Conservation (phyloP, 1,140 invertebrate species). For the Aphidius ervi region DNA sequence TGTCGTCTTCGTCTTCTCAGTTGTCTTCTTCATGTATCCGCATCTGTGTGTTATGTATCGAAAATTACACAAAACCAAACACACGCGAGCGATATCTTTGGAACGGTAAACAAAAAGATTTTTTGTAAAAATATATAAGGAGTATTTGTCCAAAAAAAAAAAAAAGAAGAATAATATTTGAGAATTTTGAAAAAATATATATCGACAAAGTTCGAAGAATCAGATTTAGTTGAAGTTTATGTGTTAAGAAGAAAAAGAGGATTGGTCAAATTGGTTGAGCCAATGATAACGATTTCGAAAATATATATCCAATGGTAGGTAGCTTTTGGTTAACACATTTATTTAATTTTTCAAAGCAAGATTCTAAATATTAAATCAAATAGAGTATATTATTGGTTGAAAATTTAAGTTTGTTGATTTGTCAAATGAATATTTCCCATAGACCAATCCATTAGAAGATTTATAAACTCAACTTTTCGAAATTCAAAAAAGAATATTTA, state of each 20-base stretch:
- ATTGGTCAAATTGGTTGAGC: no score
- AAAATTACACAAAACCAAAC: neutral
- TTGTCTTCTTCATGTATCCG: neutral
- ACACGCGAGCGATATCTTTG: constrained; percentile 1
- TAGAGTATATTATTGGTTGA: no score
- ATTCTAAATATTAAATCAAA: no score
- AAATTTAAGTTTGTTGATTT: constrained; percentile 1
- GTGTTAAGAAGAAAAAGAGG: no score
- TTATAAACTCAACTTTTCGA: neutral
- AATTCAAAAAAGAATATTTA: constrained; percentile 9
- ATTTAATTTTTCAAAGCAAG: no score
- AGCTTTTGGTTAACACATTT: no score
- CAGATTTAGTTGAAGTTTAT: no score
- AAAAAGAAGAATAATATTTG: neutral
- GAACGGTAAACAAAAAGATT: constrained; percentile 6
- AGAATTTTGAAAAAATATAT: neutral
- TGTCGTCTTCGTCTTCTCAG: neutral
- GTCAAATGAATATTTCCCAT: constrained; percentile 7
- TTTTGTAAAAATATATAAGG: neutral
- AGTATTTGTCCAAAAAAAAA: neutral
- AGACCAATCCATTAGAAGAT: constrained; percentile 7
- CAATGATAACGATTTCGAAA: no score
- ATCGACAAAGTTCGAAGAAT: neutral
- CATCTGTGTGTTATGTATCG: constrained; percentile 4
- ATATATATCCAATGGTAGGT: no score